These are phyloP conservation scores for Oceanites oceanicus DNA, from an alignment of 2,113 vertebrate species.

Conservation along the genomic window DNA sequence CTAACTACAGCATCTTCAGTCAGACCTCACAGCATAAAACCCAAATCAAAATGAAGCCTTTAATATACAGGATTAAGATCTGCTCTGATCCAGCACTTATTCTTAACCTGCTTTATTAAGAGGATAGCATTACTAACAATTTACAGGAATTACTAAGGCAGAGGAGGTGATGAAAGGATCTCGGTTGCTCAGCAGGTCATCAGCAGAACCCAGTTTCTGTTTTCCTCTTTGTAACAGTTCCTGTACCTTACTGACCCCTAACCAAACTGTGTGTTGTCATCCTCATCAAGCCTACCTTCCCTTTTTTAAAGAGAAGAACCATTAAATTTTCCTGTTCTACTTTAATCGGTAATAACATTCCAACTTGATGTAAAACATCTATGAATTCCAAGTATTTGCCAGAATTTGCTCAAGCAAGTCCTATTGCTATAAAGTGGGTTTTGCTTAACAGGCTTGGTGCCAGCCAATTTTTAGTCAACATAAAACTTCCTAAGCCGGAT, in stretches of 20 bases:
- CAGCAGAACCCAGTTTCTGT: slow-evolving; percentile 36
- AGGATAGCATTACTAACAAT: slow-evolving; percentile 37
- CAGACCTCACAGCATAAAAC: not conserved
- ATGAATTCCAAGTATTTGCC: not conserved
- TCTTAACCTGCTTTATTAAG: slow-evolving; percentile 47
- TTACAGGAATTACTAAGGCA: slow-evolving; percentile 43
- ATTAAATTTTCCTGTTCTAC: not conserved
- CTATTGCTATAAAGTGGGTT: not conserved
- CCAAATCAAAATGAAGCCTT: slow-evolving; percentile 25
- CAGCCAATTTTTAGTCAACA: not conserved
- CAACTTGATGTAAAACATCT: not conserved
- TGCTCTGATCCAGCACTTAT: slow-evolving; percentile 13
- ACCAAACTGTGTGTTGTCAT: not conserved
- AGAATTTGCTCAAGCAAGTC: not conserved
- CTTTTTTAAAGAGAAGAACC: not conserved
- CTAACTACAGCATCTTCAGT: not conserved
- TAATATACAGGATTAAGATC: slow-evolving; percentile 33
- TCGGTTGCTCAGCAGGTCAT: slow-evolving; percentile 28
- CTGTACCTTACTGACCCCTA: slow-evolving; percentile 28
- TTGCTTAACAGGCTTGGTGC: not conserved
- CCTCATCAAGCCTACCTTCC: not conserved
- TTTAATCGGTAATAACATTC: not conserved
- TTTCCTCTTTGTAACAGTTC: slow-evolving; percentile 14
- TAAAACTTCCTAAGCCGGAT: not conserved
- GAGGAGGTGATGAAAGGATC: slow-evolving; percentile 26